phyloP scores from a whole-genome alignment of 2,797 vertebrate genomes.

The Clamator glandarius region DNA sequence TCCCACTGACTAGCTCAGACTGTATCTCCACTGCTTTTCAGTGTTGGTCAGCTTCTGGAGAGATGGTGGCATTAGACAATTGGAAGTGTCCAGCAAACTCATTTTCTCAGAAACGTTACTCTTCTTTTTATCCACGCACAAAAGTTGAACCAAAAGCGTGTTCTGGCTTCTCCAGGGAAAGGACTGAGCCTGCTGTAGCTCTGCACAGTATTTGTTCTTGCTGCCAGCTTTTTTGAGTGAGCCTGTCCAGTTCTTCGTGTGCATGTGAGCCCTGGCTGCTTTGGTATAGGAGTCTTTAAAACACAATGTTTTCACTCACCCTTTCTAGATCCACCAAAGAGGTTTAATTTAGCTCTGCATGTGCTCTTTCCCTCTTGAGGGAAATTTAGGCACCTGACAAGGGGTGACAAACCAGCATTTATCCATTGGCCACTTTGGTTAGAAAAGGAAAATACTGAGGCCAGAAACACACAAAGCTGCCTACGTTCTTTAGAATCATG shows the following conservation, averaged over 20 bases:
- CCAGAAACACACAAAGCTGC: not conserved
- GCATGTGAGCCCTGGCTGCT: not conserved
- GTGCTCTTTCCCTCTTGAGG: not conserved
- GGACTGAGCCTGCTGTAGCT: not conserved
- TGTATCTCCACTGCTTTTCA: not conserved
- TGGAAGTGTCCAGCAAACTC: not conserved
- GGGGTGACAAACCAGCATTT: not conserved
- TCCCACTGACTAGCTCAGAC: not conserved
- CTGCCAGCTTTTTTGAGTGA: not conserved
- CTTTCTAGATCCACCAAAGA: not conserved
- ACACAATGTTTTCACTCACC: not conserved
- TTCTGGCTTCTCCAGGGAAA: not conserved
- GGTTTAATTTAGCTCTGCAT: not conserved
- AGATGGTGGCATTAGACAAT: not conserved
- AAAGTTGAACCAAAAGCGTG: not conserved
- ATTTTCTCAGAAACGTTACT: not conserved
- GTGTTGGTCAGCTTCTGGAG: not conserved
- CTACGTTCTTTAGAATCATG: not conserved
- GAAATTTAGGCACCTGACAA: not conserved
- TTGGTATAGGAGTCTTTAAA: not conserved
- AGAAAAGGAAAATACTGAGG: not conserved
- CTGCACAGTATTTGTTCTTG: not conserved
- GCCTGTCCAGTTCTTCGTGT: not conserved
- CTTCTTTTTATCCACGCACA: not conserved
- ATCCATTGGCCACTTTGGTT: fast-evolving